Conservation (phyloP, 2,113 vertebrate genomes). For the Lamprotornis superbus region DNA sequence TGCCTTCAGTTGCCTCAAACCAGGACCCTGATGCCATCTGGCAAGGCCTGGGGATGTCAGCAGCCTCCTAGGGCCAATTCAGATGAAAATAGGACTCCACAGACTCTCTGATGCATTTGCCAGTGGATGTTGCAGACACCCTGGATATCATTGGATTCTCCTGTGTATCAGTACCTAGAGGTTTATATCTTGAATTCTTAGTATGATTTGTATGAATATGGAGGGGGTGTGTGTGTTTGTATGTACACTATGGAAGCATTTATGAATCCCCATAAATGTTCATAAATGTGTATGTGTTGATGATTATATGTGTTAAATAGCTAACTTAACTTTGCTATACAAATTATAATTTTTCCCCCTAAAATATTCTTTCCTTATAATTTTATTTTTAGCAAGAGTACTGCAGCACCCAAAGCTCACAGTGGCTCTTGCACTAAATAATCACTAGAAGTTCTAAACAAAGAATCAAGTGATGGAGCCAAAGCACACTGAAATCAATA, state of each 20-base stretch:
- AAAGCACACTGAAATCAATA: constrained; percentile 45
- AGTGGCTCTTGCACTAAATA: constrained; percentile 18
- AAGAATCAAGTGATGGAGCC: constrained; percentile 23
- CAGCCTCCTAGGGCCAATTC: neutral
- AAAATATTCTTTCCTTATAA: neutral
- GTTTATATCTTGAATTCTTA: neutral
- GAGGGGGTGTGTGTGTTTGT: neutral
- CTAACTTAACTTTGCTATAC: neutral
- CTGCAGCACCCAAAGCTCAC: neutral
- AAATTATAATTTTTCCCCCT: neutral
- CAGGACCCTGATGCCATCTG: neutral
- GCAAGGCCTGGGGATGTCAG: neutral
- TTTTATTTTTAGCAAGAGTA: constrained; percentile 18
- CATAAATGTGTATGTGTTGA: neutral
- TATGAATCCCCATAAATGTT: neutral
- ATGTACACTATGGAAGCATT: neutral
- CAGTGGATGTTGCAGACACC: neutral
- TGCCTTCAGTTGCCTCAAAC: neutral
- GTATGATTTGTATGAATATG: neutral
- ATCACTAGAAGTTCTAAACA: constrained; percentile 36
- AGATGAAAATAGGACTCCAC: neutral
- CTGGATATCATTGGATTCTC: neutral
- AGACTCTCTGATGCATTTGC: neutral
- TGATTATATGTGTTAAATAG: neutral
- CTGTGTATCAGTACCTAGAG: neutral